Base-by-base conservation (phyloP, 2,888 invertebrate genomes). In the Deilephila elpenor region DNA sequence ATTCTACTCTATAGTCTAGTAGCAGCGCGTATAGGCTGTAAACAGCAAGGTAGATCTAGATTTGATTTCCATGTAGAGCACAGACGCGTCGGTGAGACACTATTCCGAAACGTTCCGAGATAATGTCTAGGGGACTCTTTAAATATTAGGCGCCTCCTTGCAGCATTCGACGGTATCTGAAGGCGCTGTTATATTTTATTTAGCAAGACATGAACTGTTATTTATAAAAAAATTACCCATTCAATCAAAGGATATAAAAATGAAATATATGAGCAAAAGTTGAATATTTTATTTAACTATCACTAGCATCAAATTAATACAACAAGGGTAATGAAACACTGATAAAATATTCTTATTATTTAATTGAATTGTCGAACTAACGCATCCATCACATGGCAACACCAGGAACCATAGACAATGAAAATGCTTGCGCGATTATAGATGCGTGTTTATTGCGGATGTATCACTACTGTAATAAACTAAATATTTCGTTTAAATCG, bases 401-500 rank as follows among this genome's bases (percentile, higher is more conserved):
- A 85, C 78, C 77, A 80, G 81, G 83, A 83, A 86, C 88, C 86
- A 83, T 83, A 81, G 76, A 80, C 78, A 82, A 82, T 78, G 74
- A 75, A 80, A 79, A 79, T 80, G 80, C 83, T 85, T 85, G 87
- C 82, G 86, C 84, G 84, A 81, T 79, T 76, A 82, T 78, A 67
- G 86, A 90, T 89, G 89, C 91, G 86, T 82, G 74, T 78, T 84
- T 84, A 86, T 85, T 88, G 88, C 88, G 84, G 85, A 84, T 88
- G 85, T 84, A 86, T 82, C 87, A 91, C 93, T 93, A 93, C 93
- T 87, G 82, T 83, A 83, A 84, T 84, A 84, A 83, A 86, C 88
- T 90, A 91, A 88, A 82, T 81, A 83, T 89, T 85, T 91, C 86
- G 77, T 85, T 96, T 97, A 97, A 86, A 97, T 87, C 80, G 96